Evolutionary conservation across 1,140 invertebrate species (phyloP), one percentile per base, ranked within the genome.

Genomic region (Ooceraea biroi): DNA sequence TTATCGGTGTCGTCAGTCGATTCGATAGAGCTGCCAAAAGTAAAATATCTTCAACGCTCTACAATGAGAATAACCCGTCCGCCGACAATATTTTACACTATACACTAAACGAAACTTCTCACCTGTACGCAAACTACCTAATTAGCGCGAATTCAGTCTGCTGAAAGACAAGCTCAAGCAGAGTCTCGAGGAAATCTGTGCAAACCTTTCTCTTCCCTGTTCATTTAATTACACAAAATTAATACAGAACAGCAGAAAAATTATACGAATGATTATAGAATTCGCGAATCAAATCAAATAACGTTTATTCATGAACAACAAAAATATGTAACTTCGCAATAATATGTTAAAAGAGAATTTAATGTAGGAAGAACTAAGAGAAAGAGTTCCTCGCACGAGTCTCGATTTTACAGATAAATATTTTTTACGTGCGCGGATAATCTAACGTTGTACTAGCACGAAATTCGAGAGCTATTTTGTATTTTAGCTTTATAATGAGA

Each of bases 381-480:
- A 50, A 14, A 3, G 14, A 57, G 61, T 71, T 85, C 27, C 65
- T 68, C 1, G 30, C 36, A 36, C 36, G 58, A 50, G 44, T 65
- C 27, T 80, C 58, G 36, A 50, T 30, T 57, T 82, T 19, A 73
- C 48, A 25, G 25, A 73, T 61, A 14, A 11, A 82, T 82, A 82
- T 48, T 72, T 72, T 44, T 74, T 58, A 82, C 36, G 11, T 55
- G 19, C 27, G 69, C 69, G n/a, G 41, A 73, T 82, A 61, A 60
- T 50, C 11, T 73, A 78, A 65, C 19, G n/a, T 50, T 7, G 7
- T 11, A 83, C 76, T 63, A 50, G 65, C 50, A 46, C 22, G 22
- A 52, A 69, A 63, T 78, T 41, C 46, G 60, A 69, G 19, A 63
- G 41, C 58, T 88, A 88, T 85, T 89, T 85, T 88, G 48, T 85